Base-by-base conservation (phyloP, 2,888 invertebrate species). In the Nemapogon koenigi region DNA sequence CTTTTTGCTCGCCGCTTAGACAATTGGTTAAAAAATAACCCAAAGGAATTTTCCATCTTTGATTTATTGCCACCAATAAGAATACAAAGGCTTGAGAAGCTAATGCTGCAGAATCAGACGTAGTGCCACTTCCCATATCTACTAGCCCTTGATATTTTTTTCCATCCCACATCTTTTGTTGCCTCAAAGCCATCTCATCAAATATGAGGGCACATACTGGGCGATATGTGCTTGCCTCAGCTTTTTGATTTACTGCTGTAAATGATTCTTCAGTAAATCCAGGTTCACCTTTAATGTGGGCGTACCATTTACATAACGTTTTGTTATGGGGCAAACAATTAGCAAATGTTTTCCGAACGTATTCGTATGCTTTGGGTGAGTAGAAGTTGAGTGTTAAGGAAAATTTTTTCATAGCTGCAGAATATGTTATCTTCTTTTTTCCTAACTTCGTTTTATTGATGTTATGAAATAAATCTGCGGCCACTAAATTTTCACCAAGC, bases 281-380 rank as follows among this genome's bases (percentile, higher is more conserved):
- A 3, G 60, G 56, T 3, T 49, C 33, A 4, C 49, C 54, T 42
- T 58, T 46, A 17, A 58, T 42, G 8, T 42, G 43, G 17, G 43
- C 32, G 35, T 54, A 58, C 62, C 59, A 64, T 25, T 48, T 54
- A 26, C 49, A 43, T 6, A 62, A 46, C 2, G 54, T 58, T 13
- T 46, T 46, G 4, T 42, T 37, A 43, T 53, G 52, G 16, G 62
- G 59, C 14, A 59, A 40, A 38, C 42, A 42, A 4, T 48, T 49
- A 10, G 52, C 41, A 44, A 57, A 63, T 29, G 44, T 48, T 45
- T 55, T 39, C 41, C 61, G 37, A 2, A 60, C 53, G 45, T 54
- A 62, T 10, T 48, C 38, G 39, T 61, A 59, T 2, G 52, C 59
- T 43, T 49, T 52, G n/a, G 52, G 50, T 0, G 55, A 56, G n/a